These are phyloP conservation scores for Tetragnatha montana DNA, from an alignment of 2,888 invertebrate genomes.

Conservation along the genomic window DNA sequence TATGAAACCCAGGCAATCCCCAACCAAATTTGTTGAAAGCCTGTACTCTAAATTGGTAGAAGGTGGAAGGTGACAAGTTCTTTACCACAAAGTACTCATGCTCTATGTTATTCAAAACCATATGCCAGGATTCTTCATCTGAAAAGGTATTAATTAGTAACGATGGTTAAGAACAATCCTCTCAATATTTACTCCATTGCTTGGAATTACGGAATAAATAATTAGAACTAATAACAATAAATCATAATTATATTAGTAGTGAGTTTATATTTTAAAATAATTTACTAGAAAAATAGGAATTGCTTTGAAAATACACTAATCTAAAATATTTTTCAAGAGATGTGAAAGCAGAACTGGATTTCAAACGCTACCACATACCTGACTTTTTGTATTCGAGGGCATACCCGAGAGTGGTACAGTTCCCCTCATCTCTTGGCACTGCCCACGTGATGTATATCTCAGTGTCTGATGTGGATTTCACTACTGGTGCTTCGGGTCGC, in stretches of 20 bases:
- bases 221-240: neutral
- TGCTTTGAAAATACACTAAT: neutral
- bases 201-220: neutral
- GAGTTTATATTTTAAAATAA: too few species aligned
- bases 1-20: conserved; percentile 92
- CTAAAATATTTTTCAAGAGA: neutral
- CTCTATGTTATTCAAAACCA: conserved; percentile 90
- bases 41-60: conserved; percentile 91
- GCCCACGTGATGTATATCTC: conserved; percentile 95
- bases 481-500: conserved; percentile 91
- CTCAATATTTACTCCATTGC: neutral
- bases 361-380: conserved; percentile 72
- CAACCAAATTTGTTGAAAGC: conserved; percentile 94
- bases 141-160: neutral
- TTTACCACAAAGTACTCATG: conserved; percentile 92
- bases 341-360: too few species aligned
- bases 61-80: conserved; percentile 85
- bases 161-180: too few species aligned
- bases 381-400: conserved; percentile 83
- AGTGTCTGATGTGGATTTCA: conserved; percentile 86
- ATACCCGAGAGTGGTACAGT: conserved; percentile 92
- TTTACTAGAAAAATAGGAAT: neutral
- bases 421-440: conserved; percentile 92
- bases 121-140: conserved; percentile 88
- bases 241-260: too few species aligned